phyloP scores from a whole-genome alignment of 2,888 invertebrate species.

The Nipponacmea schrenckii region DNA sequence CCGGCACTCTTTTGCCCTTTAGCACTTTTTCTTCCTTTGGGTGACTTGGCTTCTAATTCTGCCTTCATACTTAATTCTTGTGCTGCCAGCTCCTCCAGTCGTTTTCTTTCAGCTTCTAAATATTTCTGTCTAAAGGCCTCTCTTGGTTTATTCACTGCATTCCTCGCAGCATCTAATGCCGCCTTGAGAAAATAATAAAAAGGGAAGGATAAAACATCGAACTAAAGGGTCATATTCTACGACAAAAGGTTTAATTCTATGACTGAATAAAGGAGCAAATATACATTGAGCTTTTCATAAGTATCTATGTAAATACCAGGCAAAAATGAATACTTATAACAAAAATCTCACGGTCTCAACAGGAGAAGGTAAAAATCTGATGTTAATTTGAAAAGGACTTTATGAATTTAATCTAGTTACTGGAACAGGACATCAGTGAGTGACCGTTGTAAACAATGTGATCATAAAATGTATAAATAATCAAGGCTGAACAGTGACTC shows the following conservation, averaged over 20 bases:
- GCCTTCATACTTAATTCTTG: constrained; percentile 59
- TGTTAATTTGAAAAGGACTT: too few relatives aligned
- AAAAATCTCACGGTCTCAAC: too few relatives aligned
- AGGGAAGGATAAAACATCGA: constrained; percentile 11
- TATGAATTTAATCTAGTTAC: too few relatives aligned
- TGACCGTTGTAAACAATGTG: too few relatives aligned
- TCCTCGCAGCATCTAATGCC: constrained; percentile 56
- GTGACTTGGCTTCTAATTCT: constrained; percentile 60
- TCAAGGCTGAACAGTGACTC: too few relatives aligned
- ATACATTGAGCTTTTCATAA: too few relatives aligned
- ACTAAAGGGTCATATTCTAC: constrained; percentile 5
- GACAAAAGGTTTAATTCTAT: not conserved
- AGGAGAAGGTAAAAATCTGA: too few relatives aligned
- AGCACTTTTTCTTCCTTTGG: constrained; percentile 59
- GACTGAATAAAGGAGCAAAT: too few relatives aligned
- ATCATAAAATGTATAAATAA: too few relatives aligned
- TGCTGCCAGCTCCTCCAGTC: constrained; percentile 61
- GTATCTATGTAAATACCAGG: too few relatives aligned
- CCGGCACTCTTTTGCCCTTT: constrained; percentile 58
- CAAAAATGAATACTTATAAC: too few relatives aligned
- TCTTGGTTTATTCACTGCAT: constrained; percentile 58
- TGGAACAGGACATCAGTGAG: too few relatives aligned
- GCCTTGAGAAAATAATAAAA: constrained; percentile 43
- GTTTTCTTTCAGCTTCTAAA: constrained; percentile 62
- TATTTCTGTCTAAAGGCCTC: constrained; percentile 65